These are phyloP conservation scores for Prunella himalayana DNA, from an alignment of 2,113 vertebrate genomes.

Conservation along the genomic window DNA sequence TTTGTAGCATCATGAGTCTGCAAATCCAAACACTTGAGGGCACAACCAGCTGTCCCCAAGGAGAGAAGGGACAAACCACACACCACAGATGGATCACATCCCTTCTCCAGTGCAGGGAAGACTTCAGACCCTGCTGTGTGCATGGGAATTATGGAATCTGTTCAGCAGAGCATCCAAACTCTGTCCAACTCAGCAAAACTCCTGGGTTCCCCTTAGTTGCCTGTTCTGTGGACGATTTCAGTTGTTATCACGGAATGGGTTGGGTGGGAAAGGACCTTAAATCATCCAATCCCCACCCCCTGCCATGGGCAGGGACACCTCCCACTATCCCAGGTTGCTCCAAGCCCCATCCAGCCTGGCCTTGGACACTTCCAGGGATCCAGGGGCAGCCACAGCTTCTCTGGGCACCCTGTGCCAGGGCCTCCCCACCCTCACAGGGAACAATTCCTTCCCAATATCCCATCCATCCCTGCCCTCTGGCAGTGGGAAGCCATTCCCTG, in stretches of 20 bases:
- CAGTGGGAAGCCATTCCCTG: background rate
- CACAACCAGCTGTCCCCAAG: background rate
- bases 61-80: background rate
- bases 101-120: background rate
- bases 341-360: rapidly evolving
- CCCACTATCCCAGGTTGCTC: rapidly evolving
- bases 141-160: background rate
- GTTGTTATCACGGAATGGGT: background rate
- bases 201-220: background rate
- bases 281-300: rapidly evolving
- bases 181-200: background rate
- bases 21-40: background rate
- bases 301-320: background rate
- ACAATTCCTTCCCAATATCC: background rate
- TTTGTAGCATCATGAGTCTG: background rate
- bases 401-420: rapidly evolving
- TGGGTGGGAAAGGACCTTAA: background rate
- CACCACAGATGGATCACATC: background rate
- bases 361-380: background rate
- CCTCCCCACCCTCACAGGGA: rapidly evolving
- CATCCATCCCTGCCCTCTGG: background rate
- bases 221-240: background rate
- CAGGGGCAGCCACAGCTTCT: background rate
- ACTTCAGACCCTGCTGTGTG: background rate
- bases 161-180: background rate